Percentiles rank a stretch among this genome's conserved stretches.
Evolutionary conservation across 1,140 invertebrate genomes (phyloP).

Genomic region (Diachasmimorpha longicaudata): DNA sequence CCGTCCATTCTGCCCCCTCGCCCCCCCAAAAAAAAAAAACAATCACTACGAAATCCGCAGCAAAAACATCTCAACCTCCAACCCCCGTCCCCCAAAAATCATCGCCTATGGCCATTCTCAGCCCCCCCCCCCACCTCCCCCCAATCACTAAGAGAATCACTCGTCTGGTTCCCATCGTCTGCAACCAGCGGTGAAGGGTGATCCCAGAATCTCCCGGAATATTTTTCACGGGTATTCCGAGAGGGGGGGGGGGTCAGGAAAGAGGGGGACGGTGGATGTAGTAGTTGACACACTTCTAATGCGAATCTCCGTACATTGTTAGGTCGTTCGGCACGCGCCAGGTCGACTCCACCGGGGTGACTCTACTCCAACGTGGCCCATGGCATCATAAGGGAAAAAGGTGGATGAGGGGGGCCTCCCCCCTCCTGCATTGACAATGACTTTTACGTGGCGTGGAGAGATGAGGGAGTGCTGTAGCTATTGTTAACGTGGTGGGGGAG

Average conservation of each 20-base stretch:
- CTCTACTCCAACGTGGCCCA: conserved; percentile 50
- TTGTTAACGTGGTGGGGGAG: conserved; percentile 41
- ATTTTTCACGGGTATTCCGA: background rate
- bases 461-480: conserved; percentile 42
- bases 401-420: background rate
- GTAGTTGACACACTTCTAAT: background rate
- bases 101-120: background rate
- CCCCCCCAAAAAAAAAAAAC: too few species aligned
- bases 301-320: conserved; percentile 17
- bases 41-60: too few species aligned
- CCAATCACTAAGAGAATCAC: background rate
- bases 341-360: conserved; percentile 42
- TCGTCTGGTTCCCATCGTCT: background rate
- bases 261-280: background rate
- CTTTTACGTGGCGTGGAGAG: conserved; percentile 18
- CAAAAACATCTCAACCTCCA: background rate
- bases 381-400: conserved; percentile 34
- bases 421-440: conserved; percentile 1
- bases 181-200: background rate
- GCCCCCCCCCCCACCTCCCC: background rate
- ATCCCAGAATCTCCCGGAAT: background rate
- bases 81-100: background rate
- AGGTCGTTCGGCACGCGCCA: conserved; percentile 26
- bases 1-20: too few species aligned
- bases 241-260: too few species aligned